Base-by-base conservation (phyloP, 2,113 vertebrate species). In the Arvicanthis niloticus region DNA sequence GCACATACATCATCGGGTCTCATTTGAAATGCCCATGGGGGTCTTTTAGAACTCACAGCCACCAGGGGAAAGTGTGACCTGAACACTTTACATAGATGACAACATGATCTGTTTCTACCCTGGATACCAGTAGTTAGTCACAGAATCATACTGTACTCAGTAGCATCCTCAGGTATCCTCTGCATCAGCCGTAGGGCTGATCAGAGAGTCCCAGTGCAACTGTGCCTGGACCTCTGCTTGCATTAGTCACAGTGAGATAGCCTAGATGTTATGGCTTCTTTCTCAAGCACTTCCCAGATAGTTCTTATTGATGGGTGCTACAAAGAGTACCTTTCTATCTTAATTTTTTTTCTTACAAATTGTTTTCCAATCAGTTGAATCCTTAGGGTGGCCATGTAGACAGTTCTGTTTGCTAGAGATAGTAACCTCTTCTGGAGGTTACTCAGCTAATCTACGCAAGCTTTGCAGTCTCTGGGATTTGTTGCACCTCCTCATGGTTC, bases 31-130 rank as follows among this genome's bases (percentile, higher is more conserved):
- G 0, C 9, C 10, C 22, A 12, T 22, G 13, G 37, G 9, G 3
- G 10, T 22, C n/a, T 42, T 78, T 12, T 34, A 11, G 75, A 40
- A 37, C 0, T 7, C 2, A 0, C 0, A 34, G 67, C 12, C 58
- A 26, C 53, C 2, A 0, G 3, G 62, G 0, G 0, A 2, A 75
- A 10, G 37, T 56, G 1, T 2, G 5, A 45, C 6, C 0, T 34
- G 13, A 4, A 1, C 34, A 5, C 53, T 56, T 42, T 29, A 26
- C 53, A n/a, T 29, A 8, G 72, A 19, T 17, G 0, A 10, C 40
- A 40, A 5, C 37, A 31, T 26, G 24, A 34, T 4, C 7, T 8
- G 16, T 15, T 11, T 8, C 10, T 31, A 2, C 12, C 22, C 5
- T 0, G 9, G 0, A 0, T 45, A 0, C 0, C 1, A 7, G 51